Base-by-base conservation (phyloP, 2,797 vertebrate genomes). In the Lepus townsendii region DNA sequence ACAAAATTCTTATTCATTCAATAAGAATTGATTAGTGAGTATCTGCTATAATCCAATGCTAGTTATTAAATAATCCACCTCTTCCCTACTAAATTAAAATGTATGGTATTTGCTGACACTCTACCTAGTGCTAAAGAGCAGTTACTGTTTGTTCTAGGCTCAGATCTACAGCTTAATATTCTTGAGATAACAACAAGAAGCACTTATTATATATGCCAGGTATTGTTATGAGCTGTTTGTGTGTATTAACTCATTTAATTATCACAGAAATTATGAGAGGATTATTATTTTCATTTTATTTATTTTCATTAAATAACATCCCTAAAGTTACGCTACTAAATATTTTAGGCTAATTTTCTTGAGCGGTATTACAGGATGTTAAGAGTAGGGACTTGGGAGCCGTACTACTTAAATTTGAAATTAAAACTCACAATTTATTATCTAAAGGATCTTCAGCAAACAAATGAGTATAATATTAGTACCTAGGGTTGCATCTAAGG, bases 1-100 rank as follows among this genome's bases (percentile, higher is more conserved):
- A 90, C 10, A 93, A 82, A 93, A 93, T 19, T 27, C 9, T 77
- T 63, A 72, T 86, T 76, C 32, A 57, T 72, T 87, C 42, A 83
- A 30, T 54, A 69, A 86, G 19, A 57, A 77, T 57, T 76, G 54
- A 77, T 57, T 76, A 76, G 20, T 80, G 50, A 69, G 9, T 32
- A 47, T 35, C 19, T 38, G 65, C 62, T 82, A 78, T 24, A 14
- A 73, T 14, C 38, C 62, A 69, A 85, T 4, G 69, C 27, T 75
- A 5, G 35, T 83, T 57, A 75, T 10, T 17, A 69, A 57, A 78
- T 73, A 78, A 73, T 50, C 13, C 30, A 50, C 26, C 14, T 85
- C 92, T 89, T 22, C 24, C 14, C 16, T 13, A 63, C 32, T 80
- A 76, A 82, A 79, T 12, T 90, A 42, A 90, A 86, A 90, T 26